These are phyloP conservation scores for Dryoscopus gambensis DNA, from an alignment of 2,113 vertebrate species.

Conservation along the genomic window DNA sequence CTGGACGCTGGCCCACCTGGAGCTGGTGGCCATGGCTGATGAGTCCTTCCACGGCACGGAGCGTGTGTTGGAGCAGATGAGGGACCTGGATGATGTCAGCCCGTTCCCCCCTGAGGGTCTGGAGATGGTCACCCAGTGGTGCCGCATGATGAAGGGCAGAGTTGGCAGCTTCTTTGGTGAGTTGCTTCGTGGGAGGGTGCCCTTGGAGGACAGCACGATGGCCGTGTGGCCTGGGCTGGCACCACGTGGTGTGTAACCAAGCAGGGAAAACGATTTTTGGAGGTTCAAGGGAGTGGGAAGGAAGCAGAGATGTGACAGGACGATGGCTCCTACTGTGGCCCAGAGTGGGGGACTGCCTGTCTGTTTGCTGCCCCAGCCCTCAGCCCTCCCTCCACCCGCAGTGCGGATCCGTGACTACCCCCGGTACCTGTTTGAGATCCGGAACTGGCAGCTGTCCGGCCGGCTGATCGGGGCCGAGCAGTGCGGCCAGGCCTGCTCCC, in stretches of 20 bases:
- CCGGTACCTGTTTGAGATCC: conserved; percentile 95
- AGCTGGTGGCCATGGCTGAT: conserved; percentile 85
- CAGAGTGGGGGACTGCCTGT: neutral
- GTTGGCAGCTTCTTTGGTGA: conserved; percentile 87
- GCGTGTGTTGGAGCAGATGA: conserved; percentile 84
- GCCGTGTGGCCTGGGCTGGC: neutral
- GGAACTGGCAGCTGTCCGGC: conserved; percentile 88
- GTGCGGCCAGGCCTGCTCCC: conserved; percentile 84
- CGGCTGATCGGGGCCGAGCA: conserved; percentile 90
- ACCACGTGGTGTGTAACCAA: rapidly evolving
- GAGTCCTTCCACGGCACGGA: conserved; percentile 85
- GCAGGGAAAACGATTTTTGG: neutral
- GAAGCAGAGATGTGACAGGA: neutral
- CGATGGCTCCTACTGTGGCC: rapidly evolving
- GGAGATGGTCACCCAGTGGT: conserved; percentile 90
- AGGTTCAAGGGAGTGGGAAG: neutral
- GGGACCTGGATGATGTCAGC: conserved; percentile 84
- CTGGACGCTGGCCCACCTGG: conserved; percentile 87
- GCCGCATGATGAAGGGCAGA: conserved; percentile 87
- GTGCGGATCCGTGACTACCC: conserved; percentile 95
- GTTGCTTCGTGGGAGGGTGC: conserved; percentile 9
- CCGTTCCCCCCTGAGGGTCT: conserved; percentile 88
- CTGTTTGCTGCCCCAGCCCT: neutral
- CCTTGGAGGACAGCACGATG: rapidly evolving
- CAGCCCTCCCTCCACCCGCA: neutral